Base-by-base conservation (phyloP, 2,888 invertebrate species). In the Andrena hattorfiana region DNA sequence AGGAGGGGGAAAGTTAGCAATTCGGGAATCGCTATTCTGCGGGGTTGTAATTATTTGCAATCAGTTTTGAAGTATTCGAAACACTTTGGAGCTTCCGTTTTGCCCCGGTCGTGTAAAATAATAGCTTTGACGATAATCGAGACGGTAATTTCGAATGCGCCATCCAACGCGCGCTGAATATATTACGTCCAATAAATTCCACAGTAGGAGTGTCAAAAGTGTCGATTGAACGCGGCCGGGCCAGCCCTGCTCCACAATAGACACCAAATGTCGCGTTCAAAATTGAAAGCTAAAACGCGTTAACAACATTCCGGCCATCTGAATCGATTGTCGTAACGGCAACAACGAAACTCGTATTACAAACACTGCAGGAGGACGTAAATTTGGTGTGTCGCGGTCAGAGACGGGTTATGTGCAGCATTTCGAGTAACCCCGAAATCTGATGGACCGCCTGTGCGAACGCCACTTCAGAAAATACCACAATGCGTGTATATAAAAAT, bases 241-340 rank as follows among this genome's bases (percentile, higher is more conserved):
- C 6, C 49, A n/a, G 62, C 32, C 16, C 62, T 63, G 63, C 72
- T 68, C 81, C 81, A 81, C 81, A 81, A 81, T 81, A 80, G 81
- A 81, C 81, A 81, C 80, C 81, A 81, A 81, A 81, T 81, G 81
- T 81, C 81, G 72, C 81, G 73, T 80, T 80, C 81, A 81, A 81
- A 81, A 81, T 81, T 79, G 81, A 81, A 81, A 80, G 81, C 81
- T 80, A 81, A 81, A 81, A 80, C 81, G 80, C 81, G 81, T 81
- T 81, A 81, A 81, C 81, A 81, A 81, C 80, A 81, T 81, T 81
- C 80, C 73, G 72, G 48, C 81, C 73, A 72, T 80, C 80, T 80
- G 81, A 80, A 81, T 81, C 81, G 81, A 81, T 81, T 81, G 56
- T 72, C 80, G 80, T 72, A 79, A 67, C 80, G 48, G 62, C 80